A percentile compares a stretch with the other conserved stretches of the same genome.
Conservation (phyloP, 2,113 vertebrate genomes). For the Acanthochromis polyacanthus region DNA sequence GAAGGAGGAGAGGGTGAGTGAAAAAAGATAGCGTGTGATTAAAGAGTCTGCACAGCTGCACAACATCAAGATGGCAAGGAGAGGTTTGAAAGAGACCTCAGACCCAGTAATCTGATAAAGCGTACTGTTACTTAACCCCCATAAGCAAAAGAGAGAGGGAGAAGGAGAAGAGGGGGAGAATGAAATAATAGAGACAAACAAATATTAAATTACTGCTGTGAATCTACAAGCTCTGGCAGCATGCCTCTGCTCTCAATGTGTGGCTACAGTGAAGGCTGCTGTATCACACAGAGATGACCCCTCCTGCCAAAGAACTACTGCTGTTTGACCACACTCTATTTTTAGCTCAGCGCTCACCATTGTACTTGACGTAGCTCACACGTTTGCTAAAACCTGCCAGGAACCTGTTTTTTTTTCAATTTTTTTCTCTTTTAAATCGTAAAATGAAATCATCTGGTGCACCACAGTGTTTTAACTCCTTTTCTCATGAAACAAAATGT, state of each 20-base stretch:
- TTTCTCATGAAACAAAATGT: slow-evolving; percentile 65
- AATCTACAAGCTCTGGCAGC: slow-evolving; percentile 83
- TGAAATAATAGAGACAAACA: slow-evolving; percentile 82
- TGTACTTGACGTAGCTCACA: slow-evolving; percentile 82
- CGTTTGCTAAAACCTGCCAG: slow-evolving; percentile 79
- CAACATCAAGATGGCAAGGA: slow-evolving; percentile 92
- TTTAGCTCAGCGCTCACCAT: slow-evolving; percentile 84
- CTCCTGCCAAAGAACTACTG: slow-evolving; percentile 78
- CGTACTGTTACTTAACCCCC: slow-evolving; percentile 84
- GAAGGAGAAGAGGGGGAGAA: slow-evolving; percentile 50
- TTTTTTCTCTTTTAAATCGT: slow-evolving; percentile 30
- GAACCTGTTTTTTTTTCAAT: slow-evolving; percentile 48
- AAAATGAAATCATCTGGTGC: slow-evolving; percentile 38
- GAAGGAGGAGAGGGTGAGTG: slow-evolving; percentile 69
- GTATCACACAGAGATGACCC: slow-evolving; percentile 80
- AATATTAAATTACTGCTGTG: slow-evolving; percentile 84
- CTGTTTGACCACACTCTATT: slow-evolving; percentile 86
- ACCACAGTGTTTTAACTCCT: slow-evolving; percentile 61
- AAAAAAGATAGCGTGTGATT: slow-evolving; percentile 98
- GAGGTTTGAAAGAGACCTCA: slow-evolving; percentile 90
- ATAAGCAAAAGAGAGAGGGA: slow-evolving; percentile 49
- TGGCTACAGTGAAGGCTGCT: slow-evolving; percentile 64
- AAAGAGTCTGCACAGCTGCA: slow-evolving; percentile 94
- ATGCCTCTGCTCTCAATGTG: slow-evolving; percentile 62
- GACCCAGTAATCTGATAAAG: slow-evolving; percentile 86